Base-by-base conservation (phyloP, 2,113 vertebrate species). In the Pangasianodon hypophthalmus region DNA sequence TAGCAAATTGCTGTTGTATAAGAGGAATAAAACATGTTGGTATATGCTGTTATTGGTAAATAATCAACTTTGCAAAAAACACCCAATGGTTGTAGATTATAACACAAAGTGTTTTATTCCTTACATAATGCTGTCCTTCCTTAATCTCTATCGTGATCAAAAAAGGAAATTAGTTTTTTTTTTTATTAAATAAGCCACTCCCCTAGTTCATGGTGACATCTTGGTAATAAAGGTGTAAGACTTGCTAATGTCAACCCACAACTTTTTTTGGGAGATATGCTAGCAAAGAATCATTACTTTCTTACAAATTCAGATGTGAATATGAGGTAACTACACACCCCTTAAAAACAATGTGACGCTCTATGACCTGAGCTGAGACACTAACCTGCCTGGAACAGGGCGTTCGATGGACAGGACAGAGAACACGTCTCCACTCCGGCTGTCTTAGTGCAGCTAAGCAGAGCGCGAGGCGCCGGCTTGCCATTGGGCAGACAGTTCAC, bases 381-480 rank as follows among this genome's bases (percentile, higher is more conserved):
- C 93, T 86, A 94, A 99, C 98, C 98, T 97, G 98, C 97, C 29
- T 95, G 71, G 92, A 98, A 99, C 80, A 97, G 97, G 0, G 97
- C 96, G 9, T 97, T 97, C 88, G 97, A 97, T 0, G 96, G 96
- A 92, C 98, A 99, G 52, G 97, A 97, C 1, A 99, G 94, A 0
- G 97, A 97, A 94, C 98, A 99, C 92, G 94, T 96, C 91, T 99
- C 98, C n/a, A 95, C 93, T 0, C 97, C 96, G 58, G 96, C 97
- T 0, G 87, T 96, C 93, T 97, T 98, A 91, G 95, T 94, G 88
- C 98, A 99, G 60, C 95, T 96, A 11, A 99, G 96, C 92, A 97
- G 97, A 91, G 97, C 97, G 88, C 95, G 96, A 6, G 96, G 95
- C 9, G 92, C 90, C 54, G 96, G 93, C 91, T 97, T 97, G 93